Evolutionary conservation across 2,113 vertebrate genomes (phyloP).

Genomic region (Spea bombifrons): DNA sequence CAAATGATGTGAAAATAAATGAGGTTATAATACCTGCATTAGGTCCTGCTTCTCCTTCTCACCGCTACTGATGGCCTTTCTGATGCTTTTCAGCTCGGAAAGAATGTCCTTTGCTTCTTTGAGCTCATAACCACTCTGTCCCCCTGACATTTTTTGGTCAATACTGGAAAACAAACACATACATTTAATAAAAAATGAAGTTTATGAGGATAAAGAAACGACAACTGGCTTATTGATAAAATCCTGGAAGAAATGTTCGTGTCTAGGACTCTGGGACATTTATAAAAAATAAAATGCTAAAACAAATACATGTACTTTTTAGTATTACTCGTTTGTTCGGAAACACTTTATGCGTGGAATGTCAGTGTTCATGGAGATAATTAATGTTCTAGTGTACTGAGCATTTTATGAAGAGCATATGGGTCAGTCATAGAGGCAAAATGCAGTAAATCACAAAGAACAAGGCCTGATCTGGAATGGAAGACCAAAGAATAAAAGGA

Average conservation of each 20-base stretch:
- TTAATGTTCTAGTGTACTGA: too few relatives aligned
- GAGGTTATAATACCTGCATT: slow-evolving; percentile 69
- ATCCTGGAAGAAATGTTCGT: neutral
- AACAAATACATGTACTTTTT: too few relatives aligned
- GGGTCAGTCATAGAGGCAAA: too few relatives aligned
- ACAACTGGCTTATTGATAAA: neutral
- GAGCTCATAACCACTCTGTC: slow-evolving; percentile 76
- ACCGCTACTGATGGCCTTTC: slow-evolving; percentile 75
- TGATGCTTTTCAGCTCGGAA: slow-evolving; percentile 74
- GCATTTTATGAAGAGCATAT: too few relatives aligned
- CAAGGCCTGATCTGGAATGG: too few relatives aligned
- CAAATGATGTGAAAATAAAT: neutral
- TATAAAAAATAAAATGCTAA: too few relatives aligned
- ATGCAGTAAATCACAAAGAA: too few relatives aligned
- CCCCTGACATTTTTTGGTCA: slow-evolving; percentile 81
- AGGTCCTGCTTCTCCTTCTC: slow-evolving; percentile 81
- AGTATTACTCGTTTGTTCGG: too few relatives aligned
- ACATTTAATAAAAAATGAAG: slow-evolving; percentile 11
- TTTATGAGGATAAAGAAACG: neutral
- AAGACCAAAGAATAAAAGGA: too few relatives aligned
- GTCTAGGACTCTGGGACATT: too few relatives aligned
- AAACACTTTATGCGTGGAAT: too few relatives aligned
- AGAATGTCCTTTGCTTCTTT: slow-evolving; percentile 80
- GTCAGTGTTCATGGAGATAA: too few relatives aligned
- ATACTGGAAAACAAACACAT: slow-evolving; percentile 63